Conservation (phyloP, 2,797 vertebrate genomes). For the Siniperca obscura region DNA sequence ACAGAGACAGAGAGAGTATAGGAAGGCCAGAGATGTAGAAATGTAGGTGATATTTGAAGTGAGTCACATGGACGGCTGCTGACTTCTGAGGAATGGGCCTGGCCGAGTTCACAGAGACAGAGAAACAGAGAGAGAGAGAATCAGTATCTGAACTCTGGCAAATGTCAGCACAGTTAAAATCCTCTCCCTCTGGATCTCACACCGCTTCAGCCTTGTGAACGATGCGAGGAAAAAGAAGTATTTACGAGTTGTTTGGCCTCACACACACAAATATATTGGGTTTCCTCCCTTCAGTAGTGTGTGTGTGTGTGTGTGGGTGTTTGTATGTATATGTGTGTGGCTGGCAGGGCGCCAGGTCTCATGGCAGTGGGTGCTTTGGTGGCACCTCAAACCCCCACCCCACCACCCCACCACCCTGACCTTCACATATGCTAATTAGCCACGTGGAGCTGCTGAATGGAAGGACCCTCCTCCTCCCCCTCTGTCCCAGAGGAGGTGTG, state of each 20-base stretch:
- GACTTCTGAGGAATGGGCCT: constrained; percentile 73
- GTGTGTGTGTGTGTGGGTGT: constrained; percentile 22
- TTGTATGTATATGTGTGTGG: constrained; percentile 54
- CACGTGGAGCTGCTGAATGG: constrained; percentile 87
- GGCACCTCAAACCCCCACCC: constrained; percentile 82
- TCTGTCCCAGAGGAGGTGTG: constrained; percentile 72
- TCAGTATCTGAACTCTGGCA: constrained; percentile 69
- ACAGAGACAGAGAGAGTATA: constrained; percentile 17
- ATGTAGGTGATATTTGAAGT: constrained; percentile 69
- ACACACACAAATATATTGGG: constrained; percentile 75
- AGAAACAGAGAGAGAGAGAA: constrained; percentile 36
- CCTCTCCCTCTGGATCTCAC: constrained; percentile 56
- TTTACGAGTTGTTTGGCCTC: constrained; percentile 57
- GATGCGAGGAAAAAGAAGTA: constrained; percentile 48
- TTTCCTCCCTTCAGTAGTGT: constrained; percentile 66
- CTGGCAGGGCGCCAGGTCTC: constrained; percentile 86
- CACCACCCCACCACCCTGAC: constrained; percentile 84
- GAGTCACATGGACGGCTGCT: constrained; percentile 72
- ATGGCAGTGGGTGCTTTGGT: constrained; percentile 77
- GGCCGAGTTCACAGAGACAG: constrained; percentile 56
- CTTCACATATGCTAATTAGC: constrained; percentile 96
- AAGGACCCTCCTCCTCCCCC: constrained; percentile 73
- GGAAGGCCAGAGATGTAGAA: constrained; percentile 52
- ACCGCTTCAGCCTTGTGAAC: constrained; percentile 47
- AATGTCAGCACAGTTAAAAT: constrained; percentile 73